Evolutionary conservation across 2,113 vertebrate species (phyloP).

Genomic region (Cinclus cinclus): DNA sequence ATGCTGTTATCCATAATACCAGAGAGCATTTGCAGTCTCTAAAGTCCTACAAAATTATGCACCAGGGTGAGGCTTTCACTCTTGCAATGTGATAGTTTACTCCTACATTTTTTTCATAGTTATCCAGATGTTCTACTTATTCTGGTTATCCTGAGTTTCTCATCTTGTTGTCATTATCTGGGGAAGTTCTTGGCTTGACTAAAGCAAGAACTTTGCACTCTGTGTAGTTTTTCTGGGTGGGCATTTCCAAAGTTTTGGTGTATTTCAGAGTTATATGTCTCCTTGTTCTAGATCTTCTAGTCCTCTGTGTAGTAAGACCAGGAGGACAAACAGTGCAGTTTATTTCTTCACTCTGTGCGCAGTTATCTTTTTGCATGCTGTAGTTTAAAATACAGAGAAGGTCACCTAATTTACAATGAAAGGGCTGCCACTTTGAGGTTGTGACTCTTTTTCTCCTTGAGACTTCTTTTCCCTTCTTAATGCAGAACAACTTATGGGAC

Average conservation of each 20-base stretch:
- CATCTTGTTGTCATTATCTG: not conserved
- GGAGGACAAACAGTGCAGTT: rapidly evolving
- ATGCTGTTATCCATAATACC: not conserved
- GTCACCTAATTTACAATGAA: not conserved
- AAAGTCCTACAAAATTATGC: not conserved
- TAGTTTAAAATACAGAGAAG: not conserved
- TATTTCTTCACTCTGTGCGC: not conserved
- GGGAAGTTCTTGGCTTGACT: not conserved
- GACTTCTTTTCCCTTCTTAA: not conserved
- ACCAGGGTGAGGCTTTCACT: not conserved
- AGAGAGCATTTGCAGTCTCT: not conserved
- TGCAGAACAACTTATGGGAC: not conserved
- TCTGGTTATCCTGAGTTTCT: not conserved
- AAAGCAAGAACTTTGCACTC: not conserved
- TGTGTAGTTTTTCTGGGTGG: not conserved
- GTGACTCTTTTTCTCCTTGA: not conserved
- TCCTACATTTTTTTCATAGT: not conserved
- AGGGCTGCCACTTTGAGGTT: not conserved
- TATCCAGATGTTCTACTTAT: not conserved
- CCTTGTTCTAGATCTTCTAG: not conserved
- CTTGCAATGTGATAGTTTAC: not conserved
- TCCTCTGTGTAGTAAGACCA: not conserved
- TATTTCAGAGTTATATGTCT: not conserved
- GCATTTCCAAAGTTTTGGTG: not conserved
- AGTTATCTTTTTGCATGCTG: not conserved